Evolutionary conservation across 2,113 vertebrate genomes (phyloP), one percentile per base, ranked within the genome.

Genomic region (Gobius niger): DNA sequence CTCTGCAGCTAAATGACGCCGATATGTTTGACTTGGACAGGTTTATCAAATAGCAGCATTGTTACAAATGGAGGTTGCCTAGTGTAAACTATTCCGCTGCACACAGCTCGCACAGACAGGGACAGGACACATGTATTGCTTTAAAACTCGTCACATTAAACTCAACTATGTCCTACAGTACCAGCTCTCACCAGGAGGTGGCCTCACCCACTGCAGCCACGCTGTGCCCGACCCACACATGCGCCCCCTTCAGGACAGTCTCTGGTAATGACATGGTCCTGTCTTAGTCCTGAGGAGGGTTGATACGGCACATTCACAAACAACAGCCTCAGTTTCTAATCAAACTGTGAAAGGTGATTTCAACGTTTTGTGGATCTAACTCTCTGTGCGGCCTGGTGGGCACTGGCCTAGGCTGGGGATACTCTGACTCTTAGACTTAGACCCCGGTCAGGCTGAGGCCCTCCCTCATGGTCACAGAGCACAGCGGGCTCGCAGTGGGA

Each of bases 21-120:
- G 91, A 92, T 93, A 93, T 93, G 92, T 93, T 89, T 91, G 79
- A 84, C 86, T 88, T 90, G 80, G 82, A 88, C 78, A 87, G 91
- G 90, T 87, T 90, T 91, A 91, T 91, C 91, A 86, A 90, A 91
- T 93, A 94, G 92, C 92, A 94, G 92, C 92, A 92, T 93, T 90
- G 92, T 89, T 88, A 91, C 89, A 91, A 92, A 90, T 88, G 84
- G 87, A 84, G 75, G 66, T 7, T 46, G 81, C 82, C 75, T 85
- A 60, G 47, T 85, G 87, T 91, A 91, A 92, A 91, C 88, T 88
- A 92, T 34, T 34, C 90, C 75, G 87, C 61, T 90, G 84, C 87
- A 86, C 78, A n/a, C n/a, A 16, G 50, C 90, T 92, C 13, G 7
- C 62, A 86, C 90, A 86, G 91, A 92, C 84, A 81, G 87, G 86